These are phyloP conservation scores for Pseudomyrmex dendroicus DNA, from an alignment of 1,140 invertebrate genomes.

Conservation along the genomic window DNA sequence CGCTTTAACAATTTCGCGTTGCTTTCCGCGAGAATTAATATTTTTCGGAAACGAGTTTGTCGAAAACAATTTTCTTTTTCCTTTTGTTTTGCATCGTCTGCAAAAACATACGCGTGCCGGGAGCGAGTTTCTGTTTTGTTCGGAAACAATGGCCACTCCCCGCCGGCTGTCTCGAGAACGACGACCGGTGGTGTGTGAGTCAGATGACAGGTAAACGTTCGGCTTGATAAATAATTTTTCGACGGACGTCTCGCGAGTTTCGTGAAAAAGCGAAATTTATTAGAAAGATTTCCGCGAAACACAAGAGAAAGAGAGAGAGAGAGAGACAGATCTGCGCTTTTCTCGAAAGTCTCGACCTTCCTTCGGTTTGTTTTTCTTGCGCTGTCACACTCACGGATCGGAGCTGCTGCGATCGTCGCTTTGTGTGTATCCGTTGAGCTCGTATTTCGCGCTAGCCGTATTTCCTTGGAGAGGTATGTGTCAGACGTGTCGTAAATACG, in stretches of 20 bases:
- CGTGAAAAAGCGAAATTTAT: background rate
- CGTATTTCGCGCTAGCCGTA: slow-evolving; percentile 1
- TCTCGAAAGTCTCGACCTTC: slow-evolving; percentile 49
- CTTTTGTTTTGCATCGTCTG: background rate
- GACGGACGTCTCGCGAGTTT: background rate
- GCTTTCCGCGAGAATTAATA: background rate
- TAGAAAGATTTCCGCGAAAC: background rate
- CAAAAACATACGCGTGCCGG: slow-evolving; percentile 11
- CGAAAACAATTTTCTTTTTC: too few relatives aligned
- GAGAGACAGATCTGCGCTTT: background rate
- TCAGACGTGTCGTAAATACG: background rate
- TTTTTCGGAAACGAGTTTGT: background rate
- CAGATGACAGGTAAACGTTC: background rate
- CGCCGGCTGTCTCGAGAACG: background rate
- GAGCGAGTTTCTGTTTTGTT: slow-evolving; percentile 18
- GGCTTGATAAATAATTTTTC: background rate
- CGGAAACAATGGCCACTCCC: slow-evolving; percentile 42
- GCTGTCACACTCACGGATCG: slow-evolving; percentile 57
- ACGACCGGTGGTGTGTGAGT: background rate
- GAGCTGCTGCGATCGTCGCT: slow-evolving; percentile 43
- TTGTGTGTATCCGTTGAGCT: slow-evolving; percentile 7
- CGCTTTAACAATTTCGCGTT: too few relatives aligned
- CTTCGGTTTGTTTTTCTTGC: slow-evolving; percentile 63
- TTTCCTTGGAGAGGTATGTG: slow-evolving; percentile 36
- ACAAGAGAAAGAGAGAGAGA: too few relatives aligned